These are phyloP conservation scores for Linnaemya tessellans DNA, from an alignment of 2,888 invertebrate genomes.

Conservation along the genomic window DNA sequence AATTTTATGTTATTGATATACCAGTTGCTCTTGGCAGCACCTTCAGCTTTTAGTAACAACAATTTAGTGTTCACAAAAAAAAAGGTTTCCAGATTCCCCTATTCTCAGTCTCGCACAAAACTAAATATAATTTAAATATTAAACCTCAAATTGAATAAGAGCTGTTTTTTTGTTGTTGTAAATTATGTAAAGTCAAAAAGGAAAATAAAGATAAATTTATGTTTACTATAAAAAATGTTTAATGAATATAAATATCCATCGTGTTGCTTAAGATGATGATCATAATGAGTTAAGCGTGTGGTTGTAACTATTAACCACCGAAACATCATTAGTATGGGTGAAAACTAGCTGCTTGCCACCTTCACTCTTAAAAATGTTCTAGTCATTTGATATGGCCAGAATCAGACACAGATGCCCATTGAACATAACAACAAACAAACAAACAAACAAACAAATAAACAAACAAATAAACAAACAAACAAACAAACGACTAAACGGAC, in stretches of 20 bases:
- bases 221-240: background rate
- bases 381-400: slow-evolving; percentile 31
- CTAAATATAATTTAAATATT: no score
- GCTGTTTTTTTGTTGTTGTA: no score
- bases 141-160: no score
- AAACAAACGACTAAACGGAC: slow-evolving; percentile 2
- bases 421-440: background rate
- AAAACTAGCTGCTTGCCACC: slow-evolving; percentile 36
- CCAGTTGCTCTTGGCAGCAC: no score
- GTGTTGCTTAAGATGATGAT: background rate
- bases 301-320: background rate
- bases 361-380: slow-evolving; percentile 54
- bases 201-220: background rate
- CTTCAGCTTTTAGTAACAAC: no score
- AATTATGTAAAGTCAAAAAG: background rate
- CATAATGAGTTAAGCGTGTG: background rate
- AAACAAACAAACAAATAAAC: background rate
- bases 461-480: background rate
- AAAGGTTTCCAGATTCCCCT: no score
- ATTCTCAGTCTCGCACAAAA: no score
- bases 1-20: no score
- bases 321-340: slow-evolving; percentile 24
- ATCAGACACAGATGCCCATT: slow-evolving; percentile 1
- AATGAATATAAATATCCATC: background rate
- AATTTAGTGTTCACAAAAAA: no score